phyloP scores from a whole-genome alignment of 2,888 invertebrate species.

The Nephrotoma guestfalica region DNA sequence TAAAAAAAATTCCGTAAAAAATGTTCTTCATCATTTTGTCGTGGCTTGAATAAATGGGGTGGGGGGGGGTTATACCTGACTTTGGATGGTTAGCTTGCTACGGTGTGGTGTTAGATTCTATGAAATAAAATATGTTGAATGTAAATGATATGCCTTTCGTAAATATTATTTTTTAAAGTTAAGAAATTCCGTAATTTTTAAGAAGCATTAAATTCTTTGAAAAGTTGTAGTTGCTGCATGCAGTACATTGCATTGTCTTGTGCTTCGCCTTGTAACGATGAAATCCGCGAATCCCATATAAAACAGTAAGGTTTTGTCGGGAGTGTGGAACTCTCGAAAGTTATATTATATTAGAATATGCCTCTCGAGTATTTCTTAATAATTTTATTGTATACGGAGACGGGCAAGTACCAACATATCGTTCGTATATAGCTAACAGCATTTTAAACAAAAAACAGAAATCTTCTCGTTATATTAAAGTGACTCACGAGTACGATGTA shows the following conservation, averaged over 20 bases:
- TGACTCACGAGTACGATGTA: not conserved
- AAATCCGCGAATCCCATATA: not conserved
- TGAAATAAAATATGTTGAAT: not conserved
- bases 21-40: not conserved
- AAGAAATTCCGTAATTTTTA: not conserved
- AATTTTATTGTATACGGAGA: not conserved
- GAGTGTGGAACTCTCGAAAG: not conserved
- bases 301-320: not conserved
- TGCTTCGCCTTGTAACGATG: not conserved
- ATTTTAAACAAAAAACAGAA: not conserved
- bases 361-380: not conserved
- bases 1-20: not conserved
- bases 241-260: not conserved
- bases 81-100: not conserved
- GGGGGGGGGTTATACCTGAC: not conserved
- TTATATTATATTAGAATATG: not conserved
- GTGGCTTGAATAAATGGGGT: not conserved
- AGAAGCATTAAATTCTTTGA: not conserved
- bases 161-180: not conserved
- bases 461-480: not conserved
- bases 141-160: not conserved
- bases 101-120: not conserved
- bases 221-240: not conserved
- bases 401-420: not conserved
- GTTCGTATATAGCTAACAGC: not conserved